Evolutionary conservation across 2,888 invertebrate genomes (phyloP).

Genomic region (Lamellibrachia satsuma): DNA sequence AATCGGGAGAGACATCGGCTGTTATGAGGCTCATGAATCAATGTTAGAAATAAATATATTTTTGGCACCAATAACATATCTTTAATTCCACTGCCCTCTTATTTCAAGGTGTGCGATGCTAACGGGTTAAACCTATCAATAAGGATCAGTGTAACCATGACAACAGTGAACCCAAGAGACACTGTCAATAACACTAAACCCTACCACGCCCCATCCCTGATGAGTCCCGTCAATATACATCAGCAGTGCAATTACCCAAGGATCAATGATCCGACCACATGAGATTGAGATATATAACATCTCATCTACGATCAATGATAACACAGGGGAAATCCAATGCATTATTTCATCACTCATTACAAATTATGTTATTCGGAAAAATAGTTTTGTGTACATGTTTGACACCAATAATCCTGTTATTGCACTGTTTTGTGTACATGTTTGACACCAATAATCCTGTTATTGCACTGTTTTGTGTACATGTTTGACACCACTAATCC

Average conservation of each 20-base stretch:
- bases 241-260: not conserved
- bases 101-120: not conserved
- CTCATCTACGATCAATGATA: not conserved
- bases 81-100: not conserved
- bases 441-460: not conserved
- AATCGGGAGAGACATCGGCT: no score
- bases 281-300: not conserved
- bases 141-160: slow-evolving; percentile 1
- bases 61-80: no score
- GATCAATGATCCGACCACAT: not conserved
- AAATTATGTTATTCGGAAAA: not conserved
- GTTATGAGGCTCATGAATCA: no score
- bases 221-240: not conserved
- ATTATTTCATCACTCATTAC: not conserved
- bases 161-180: not conserved
- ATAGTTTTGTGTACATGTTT: not conserved
- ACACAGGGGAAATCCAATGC: not conserved
- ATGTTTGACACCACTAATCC: not conserved
- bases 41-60: no score
- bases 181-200: not conserved
- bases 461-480: not conserved
- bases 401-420: not conserved
- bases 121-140: not conserved
- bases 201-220: not conserved
- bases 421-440: not conserved